Base-by-base conservation (phyloP, 2,113 vertebrate species). In the Serinus canaria region DNA sequence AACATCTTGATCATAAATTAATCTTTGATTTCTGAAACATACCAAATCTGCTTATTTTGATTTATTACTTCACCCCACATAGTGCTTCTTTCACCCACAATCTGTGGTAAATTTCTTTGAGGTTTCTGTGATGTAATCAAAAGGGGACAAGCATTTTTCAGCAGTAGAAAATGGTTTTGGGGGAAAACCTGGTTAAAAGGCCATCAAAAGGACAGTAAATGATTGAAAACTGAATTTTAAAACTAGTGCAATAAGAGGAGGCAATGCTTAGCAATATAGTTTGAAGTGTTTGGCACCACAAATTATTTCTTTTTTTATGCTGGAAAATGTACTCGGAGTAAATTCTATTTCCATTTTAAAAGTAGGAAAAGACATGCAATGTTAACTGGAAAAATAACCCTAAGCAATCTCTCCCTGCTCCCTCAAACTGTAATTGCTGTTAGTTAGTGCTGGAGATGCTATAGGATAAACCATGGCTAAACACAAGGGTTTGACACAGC, bases 231-330 rank as follows among this genome's bases (percentile, higher is more conserved):
- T 59, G 44, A 37, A 79, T 76, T 90, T 80, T 75, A 49, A 66
- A 85, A 92, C 33, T 76, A 96, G 88, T 87, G 92, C 86, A 94
- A 66, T 66, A 93, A 94, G 47, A 96, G 93, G 95, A 95, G 68
- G 80, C 80, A 66, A 67, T 60, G 79, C 50, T 93, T 56, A 89
- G 52, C 90, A 84, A 93, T 17, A 52, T 3, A 43, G 44, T 68
- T 62, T 19, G 64, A 76, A 88, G 59, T 41, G 50, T 95, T 96
- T 95, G 81, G 95, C 92, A 85, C 77, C 60, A 50, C 12, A 70
- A 43, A 64, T 87, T 23, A 50, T 56, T 83, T 74, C 5, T 23
- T 67, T 58, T 76, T 88, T 69, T 56, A 60, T 50, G 35, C 55
- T 63, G 79, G 73, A 41, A 64, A 88, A 67, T 2, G 13, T 63